Evolutionary conservation across 2,797 vertebrate species (phyloP).

Genomic region (Esox masquinongy): DNA sequence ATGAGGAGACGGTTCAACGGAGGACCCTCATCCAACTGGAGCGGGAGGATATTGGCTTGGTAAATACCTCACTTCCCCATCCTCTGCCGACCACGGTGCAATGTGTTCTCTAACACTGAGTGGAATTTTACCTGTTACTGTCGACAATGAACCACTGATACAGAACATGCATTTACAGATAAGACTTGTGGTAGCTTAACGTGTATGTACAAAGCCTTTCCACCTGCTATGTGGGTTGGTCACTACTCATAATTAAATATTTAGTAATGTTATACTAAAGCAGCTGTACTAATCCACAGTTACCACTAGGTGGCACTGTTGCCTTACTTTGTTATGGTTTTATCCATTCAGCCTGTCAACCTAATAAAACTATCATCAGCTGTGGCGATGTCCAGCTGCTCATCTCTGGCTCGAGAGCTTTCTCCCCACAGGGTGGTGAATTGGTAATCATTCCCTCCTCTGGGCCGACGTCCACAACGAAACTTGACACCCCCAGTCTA

Average conservation of each 20-base stretch:
- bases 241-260: not conserved
- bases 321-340: conserved; percentile 27
- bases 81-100: not conserved
- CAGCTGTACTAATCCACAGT: conserved; percentile 39
- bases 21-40: conserved; percentile 59
- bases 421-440: conserved; percentile 53
- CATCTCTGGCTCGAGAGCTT: conserved; percentile 24
- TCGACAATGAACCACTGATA: not conserved
- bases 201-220: not conserved
- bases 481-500: conserved; percentile 58
- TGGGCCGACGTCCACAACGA: conserved; percentile 58
- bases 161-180: not conserved
- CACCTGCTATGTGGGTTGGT: not conserved
- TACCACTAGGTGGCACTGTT: conserved; percentile 72
- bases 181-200: not conserved
- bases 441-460: conserved; percentile 57
- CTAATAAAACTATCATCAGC: not conserved
- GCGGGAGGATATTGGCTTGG: conserved; percentile 65
- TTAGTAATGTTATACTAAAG: not conserved
- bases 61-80: conserved; percentile 42
- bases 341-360: conserved; percentile 16
- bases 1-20: conserved; percentile 58
- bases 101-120: not conserved
- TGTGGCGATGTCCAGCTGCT: conserved; percentile 52
- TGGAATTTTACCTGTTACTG: not conserved